Percentiles rank a stretch among this genome's conserved stretches.
phyloP scores from a whole-genome alignment of 2,888 invertebrate species.

The Hypolimnas misippus region DNA sequence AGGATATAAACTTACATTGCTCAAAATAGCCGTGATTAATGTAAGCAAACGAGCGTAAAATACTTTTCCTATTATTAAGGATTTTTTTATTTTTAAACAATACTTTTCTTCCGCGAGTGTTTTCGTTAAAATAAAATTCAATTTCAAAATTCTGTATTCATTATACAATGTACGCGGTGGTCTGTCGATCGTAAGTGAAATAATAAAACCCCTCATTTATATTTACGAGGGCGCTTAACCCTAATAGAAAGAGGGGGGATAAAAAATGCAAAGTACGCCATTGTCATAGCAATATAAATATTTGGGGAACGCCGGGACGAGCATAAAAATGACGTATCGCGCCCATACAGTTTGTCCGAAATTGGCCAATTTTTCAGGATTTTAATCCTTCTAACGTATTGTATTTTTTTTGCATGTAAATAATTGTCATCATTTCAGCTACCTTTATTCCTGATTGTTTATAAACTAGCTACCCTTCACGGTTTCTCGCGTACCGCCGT shows the following conservation, averaged over 20 bases:
- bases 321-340: slow-evolving; percentile 71
- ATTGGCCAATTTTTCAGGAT: slow-evolving; percentile 65
- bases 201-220: slow-evolving; percentile 45
- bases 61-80: too few species aligned
- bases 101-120: too few species aligned
- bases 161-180: slow-evolving; percentile 13
- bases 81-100: too few species aligned
- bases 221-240: slow-evolving; percentile 48
- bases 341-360: slow-evolving; percentile 49
- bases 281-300: slow-evolving; percentile 73
- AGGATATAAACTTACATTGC: too few species aligned
- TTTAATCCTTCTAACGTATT: slow-evolving; percentile 53
- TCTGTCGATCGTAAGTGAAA: slow-evolving; percentile 41
- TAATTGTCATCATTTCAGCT: neutral
- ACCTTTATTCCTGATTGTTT: too few species aligned
- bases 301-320: slow-evolving; percentile 60
- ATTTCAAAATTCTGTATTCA: neutral
- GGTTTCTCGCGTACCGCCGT: too few species aligned
- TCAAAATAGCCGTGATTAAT: too few species aligned
- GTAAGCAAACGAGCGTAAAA: too few species aligned
- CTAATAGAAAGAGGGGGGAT: slow-evolving; percentile 55
- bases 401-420: slow-evolving; percentile 7
- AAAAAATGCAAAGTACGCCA: slow-evolving; percentile 55
- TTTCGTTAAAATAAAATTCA: slow-evolving; percentile 3
- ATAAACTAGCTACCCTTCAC: too few species aligned